Percentiles rank a stretch among this genome's conserved stretches.
Evolutionary conservation across 37 sponge, comb jelly and placozoan species (phyloP).

Genomic region (Oopsacas minuta): DNA sequence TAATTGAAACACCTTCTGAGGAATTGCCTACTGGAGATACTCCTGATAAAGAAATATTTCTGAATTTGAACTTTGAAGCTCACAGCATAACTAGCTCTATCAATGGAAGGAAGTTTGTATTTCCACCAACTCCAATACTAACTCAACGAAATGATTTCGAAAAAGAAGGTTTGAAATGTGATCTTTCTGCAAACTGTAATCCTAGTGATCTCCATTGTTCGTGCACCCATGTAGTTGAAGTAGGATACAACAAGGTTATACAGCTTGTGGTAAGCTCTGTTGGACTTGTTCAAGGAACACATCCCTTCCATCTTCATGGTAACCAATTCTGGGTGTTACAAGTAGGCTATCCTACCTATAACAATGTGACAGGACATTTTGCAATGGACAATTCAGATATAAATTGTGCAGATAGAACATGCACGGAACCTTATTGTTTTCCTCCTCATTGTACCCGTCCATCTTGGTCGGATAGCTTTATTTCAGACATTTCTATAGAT

Average conservation of each 20-base stretch:
- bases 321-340: constrained; percentile 44
- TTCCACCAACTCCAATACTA: constrained; percentile 18
- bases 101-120: constrained; percentile 29
- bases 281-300: constrained; percentile 2
- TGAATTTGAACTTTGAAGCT: constrained; percentile 4
- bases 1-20: neutral
- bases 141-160: constrained; percentile 20
- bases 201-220: constrained; percentile 1
- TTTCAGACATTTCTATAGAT: neutral
- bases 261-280: constrained; percentile 12
- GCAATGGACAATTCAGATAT: constrained; percentile 18
- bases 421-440: neutral
- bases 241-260: constrained; percentile 19
- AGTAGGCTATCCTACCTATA: constrained; percentile 49
- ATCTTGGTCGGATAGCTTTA: neutral
- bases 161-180: neutral
- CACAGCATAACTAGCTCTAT: neutral
- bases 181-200: neutral
- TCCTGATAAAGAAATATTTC: neutral
- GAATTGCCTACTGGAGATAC: neutral
- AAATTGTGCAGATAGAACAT: constrained; percentile 16
- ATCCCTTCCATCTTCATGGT: constrained; percentile 59
- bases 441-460: neutral
- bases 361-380: constrained; percentile 5
- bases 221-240: constrained; percentile 11